Evolutionary conservation across 2,888 invertebrate genomes (phyloP).

Genomic region (Lumbricus terrestris): DNA sequence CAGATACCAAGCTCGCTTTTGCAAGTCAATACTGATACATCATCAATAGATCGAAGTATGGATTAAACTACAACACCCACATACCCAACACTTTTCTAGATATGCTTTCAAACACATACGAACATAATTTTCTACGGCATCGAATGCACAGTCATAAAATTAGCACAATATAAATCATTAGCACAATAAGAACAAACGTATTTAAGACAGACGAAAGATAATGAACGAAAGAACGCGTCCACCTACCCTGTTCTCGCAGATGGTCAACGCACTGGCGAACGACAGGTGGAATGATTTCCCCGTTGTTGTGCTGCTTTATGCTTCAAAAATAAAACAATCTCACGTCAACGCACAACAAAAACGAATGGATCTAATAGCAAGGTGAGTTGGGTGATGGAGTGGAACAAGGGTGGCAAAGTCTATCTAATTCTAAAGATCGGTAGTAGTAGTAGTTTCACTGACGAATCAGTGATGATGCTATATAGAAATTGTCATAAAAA

Average conservation of each 20-base stretch:
- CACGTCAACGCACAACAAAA: not conserved
- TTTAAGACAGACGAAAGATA: too few relatives aligned
- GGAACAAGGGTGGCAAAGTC: not conserved
- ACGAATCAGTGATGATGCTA: too few relatives aligned
- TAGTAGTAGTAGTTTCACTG: too few relatives aligned
- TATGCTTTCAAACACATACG: too few relatives aligned
- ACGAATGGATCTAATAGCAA: not conserved
- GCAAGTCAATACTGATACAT: too few relatives aligned
- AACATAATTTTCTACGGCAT: too few relatives aligned
- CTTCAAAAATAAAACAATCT: slow-evolving; percentile 48
- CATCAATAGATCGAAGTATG: too few relatives aligned
- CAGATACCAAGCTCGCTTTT: too few relatives aligned
- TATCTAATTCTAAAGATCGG: too few relatives aligned
- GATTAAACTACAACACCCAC: too few relatives aligned
- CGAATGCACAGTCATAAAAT: not conserved
- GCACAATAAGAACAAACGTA: not conserved
- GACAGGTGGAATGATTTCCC: slow-evolving; percentile 84
- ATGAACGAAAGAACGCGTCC: not conserved
- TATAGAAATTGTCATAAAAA: too few relatives aligned
- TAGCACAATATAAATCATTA: not conserved
- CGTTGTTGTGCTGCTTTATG: slow-evolving; percentile 82
- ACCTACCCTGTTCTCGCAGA: slow-evolving; percentile 81
- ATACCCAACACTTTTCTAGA: too few relatives aligned
- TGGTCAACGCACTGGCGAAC: slow-evolving; percentile 87
- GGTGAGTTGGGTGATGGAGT: not conserved